phyloP scores from a whole-genome alignment of 2,113 vertebrate genomes.

The Paraplagusia blochii region DNA sequence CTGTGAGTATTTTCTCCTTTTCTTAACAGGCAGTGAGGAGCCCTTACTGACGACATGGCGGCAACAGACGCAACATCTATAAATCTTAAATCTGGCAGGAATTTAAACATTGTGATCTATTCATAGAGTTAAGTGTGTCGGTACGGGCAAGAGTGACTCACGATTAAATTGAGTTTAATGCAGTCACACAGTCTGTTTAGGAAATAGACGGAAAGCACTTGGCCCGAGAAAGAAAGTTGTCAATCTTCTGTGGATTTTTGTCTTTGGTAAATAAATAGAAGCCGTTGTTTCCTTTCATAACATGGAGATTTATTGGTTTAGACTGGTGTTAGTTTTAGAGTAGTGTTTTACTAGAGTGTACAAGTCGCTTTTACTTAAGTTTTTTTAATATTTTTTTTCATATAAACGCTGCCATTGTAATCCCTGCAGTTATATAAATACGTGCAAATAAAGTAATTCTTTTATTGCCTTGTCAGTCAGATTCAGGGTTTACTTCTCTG shows the following conservation, averaged over 20 bases:
- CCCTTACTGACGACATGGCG: conserved; percentile 10
- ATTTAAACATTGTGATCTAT: conserved; percentile 14
- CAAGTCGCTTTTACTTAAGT: not conserved
- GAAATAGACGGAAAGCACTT: conserved; percentile 9
- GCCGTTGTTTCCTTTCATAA: conserved; percentile 9
- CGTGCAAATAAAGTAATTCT: too few species aligned
- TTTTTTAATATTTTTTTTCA: too few species aligned
- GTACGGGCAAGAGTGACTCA: conserved; percentile 13
- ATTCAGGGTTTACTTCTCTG: too few species aligned
- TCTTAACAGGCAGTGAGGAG: not conserved
- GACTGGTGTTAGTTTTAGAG: not conserved
- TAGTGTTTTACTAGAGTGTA: not conserved
- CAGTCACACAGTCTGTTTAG: not conserved
- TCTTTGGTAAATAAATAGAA: conserved; percentile 1
- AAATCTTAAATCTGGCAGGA: conserved; percentile 16
- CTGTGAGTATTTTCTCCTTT: conserved; percentile 81
- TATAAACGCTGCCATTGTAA: too few species aligned
- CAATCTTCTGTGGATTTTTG: not conserved
- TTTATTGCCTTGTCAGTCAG: too few species aligned
- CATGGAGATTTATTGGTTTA: not conserved
- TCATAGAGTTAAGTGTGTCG: conserved; percentile 4
- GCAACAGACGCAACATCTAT: conserved; percentile 11
- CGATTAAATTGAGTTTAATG: conserved; percentile 12
- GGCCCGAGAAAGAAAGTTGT: conserved; percentile 2
- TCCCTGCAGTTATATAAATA: too few species aligned